Conservation (phyloP, 37 sponge, comb jelly and placozoan genomes). For the Hormiphora californensis region DNA sequence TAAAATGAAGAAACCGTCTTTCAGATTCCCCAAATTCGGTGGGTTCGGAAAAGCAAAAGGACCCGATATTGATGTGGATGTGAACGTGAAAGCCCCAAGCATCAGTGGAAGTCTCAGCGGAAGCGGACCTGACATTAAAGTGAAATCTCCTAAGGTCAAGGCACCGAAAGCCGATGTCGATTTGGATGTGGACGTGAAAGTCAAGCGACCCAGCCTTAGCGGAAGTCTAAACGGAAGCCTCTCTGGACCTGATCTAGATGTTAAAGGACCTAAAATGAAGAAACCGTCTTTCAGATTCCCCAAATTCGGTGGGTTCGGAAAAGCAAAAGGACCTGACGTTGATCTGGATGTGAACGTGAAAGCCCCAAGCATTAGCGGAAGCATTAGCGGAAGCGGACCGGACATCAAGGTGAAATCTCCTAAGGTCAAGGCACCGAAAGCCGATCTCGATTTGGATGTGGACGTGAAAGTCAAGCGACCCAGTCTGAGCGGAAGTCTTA, state of each 20-base stretch:
- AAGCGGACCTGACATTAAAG: background rate
- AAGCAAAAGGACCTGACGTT: conserved; percentile 4
- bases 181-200: conserved; percentile 21
- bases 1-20: background rate
- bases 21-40: background rate
- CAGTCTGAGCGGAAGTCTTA: background rate
- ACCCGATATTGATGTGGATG: background rate
- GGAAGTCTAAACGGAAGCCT: background rate
- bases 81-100: background rate
- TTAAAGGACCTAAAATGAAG: conserved; percentile 9
- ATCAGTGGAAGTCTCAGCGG: background rate
- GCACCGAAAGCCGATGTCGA: background rate
- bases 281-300: conserved; percentile 21
- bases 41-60: conserved; percentile 27
- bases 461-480: conserved; percentile 1
- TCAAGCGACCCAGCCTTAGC: background rate
- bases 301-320: background rate
- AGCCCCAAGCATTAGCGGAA: conserved; percentile 21
- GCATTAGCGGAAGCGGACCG: conserved; percentile 21
- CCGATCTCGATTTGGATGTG: background rate
- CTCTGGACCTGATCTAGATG: background rate
- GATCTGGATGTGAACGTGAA: background rate
- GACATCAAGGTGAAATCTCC: too few species aligned
- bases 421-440: background rate
- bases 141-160: conserved; percentile 33